A percentile compares a stretch with the other conserved stretches of the same genome.
phyloP scores from a whole-genome alignment of 2,888 invertebrate species.

The Aleiodes alternator region DNA sequence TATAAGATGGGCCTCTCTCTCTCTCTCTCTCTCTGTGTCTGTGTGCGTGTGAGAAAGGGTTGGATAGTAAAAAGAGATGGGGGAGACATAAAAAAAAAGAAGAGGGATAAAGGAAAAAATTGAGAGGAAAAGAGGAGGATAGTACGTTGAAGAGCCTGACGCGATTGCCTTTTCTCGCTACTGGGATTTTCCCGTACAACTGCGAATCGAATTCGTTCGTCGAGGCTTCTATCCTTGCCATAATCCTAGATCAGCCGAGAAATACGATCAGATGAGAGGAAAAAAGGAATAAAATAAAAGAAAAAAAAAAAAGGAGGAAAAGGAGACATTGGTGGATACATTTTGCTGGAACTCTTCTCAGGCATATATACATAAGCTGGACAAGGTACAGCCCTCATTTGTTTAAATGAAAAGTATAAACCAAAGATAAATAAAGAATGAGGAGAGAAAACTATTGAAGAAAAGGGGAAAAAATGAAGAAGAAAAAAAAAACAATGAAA shows the following conservation, averaged over 20 bases:
- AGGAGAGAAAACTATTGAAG: not conserved
- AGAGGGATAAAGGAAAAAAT: slow-evolving; percentile 20
- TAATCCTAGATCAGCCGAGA: slow-evolving; percentile 60
- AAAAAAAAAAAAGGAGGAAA: not conserved
- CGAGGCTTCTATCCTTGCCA: slow-evolving; percentile 43
- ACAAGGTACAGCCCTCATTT: too few relatives aligned
- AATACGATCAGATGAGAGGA: slow-evolving; percentile 54
- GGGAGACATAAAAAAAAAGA: slow-evolving; percentile 1
- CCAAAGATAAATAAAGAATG: not conserved
- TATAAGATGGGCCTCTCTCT: not conserved
- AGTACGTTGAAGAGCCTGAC: slow-evolving; percentile 43
- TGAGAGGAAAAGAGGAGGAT: slow-evolving; percentile 42
- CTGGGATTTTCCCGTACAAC: slow-evolving; percentile 32
- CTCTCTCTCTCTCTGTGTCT: too few relatives aligned
- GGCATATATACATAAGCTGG: too few relatives aligned
- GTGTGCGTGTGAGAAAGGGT: not conserved
- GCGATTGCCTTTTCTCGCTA: slow-evolving; percentile 49
- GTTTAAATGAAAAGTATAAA: not conserved
- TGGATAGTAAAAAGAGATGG: not conserved
- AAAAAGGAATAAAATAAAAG: slow-evolving; percentile 1
- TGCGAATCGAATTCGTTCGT: slow-evolving; percentile 53
- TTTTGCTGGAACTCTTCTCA: too few relatives aligned
- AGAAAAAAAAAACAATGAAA: not conserved
- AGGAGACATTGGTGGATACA: not conserved
- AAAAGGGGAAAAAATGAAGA: not conserved